Evolutionary conservation across 2,797 vertebrate species (phyloP).

Genomic region (Lagodon rhomboides): DNA sequence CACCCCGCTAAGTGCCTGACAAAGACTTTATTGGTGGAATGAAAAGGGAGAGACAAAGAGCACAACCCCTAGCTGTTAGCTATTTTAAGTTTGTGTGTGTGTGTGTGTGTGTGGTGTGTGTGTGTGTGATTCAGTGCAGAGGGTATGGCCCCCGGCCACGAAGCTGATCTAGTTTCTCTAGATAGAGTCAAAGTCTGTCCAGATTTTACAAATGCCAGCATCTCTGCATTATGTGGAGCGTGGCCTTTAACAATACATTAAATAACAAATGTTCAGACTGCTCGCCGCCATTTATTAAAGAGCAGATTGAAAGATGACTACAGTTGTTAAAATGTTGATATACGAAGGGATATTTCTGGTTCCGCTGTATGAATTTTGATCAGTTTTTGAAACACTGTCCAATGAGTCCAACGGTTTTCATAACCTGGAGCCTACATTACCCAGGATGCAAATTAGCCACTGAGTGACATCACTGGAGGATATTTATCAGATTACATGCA

Average conservation of each 20-base stretch:
- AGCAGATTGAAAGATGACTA: not conserved
- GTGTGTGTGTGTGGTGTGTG: slow-evolving; percentile 17
- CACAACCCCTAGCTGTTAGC: slow-evolving; percentile 55
- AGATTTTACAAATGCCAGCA: slow-evolving; percentile 10
- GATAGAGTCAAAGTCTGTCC: slow-evolving; percentile 16
- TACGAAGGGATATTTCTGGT: not conserved
- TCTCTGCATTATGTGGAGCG: not conserved
- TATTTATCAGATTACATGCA: too few relatives aligned
- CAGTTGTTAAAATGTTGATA: not conserved
- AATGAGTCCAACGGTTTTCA: too few relatives aligned
- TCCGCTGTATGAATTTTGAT: too few relatives aligned
- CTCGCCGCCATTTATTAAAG: not conserved
- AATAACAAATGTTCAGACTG: not conserved
- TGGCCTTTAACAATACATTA: not conserved
- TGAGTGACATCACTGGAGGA: too few relatives aligned
- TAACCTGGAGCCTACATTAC: too few relatives aligned
- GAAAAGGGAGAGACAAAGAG: slow-evolving; percentile 61
- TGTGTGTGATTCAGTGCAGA: slow-evolving; percentile 36
- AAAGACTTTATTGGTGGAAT: slow-evolving; percentile 67
- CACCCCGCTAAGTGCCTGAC: slow-evolving; percentile 64
- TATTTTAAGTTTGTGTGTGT: slow-evolving; percentile 28
- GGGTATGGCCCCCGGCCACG: slow-evolving; percentile 13
- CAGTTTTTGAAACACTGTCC: too few relatives aligned
- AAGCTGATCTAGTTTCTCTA: slow-evolving; percentile 39
- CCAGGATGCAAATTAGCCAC: too few relatives aligned